Evolutionary conservation across 2,797 vertebrate species (phyloP).

Genomic region (Lacerta agilis): DNA sequence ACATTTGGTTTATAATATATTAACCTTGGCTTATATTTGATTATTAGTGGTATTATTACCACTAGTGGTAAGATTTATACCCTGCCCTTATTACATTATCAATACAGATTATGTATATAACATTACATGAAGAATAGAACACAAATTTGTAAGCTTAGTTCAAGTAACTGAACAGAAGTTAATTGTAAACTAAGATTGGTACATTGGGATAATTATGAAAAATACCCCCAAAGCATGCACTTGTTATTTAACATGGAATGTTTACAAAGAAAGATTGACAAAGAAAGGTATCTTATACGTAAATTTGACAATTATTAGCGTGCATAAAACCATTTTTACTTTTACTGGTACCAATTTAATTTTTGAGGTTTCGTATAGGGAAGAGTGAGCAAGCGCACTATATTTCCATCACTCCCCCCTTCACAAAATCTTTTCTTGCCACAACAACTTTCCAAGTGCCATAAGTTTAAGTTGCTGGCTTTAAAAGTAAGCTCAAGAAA

Average conservation of each 20-base stretch:
- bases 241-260: neutral
- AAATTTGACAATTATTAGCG: neutral
- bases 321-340: neutral
- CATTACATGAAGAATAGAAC: neutral
- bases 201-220: neutral
- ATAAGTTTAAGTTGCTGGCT: neutral
- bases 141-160: neutral
- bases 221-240: neutral
- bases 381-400: neutral
- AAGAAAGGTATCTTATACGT: neutral
- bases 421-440: neutral
- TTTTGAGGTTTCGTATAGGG: neutral
- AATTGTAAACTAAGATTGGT: neutral
- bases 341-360: neutral
- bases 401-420: neutral
- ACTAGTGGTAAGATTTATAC: neutral
- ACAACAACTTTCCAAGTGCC: neutral
- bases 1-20: neutral
- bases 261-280: neutral
- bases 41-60: neutral
- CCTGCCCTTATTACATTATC: neutral
- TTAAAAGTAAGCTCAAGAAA: neutral
- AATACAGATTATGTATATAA: neutral
- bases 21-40: neutral
- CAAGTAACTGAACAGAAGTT: neutral